These are phyloP conservation scores for Poecile montanus DNA, from an alignment of 2,797 vertebrate species.

Conservation along the genomic window DNA sequence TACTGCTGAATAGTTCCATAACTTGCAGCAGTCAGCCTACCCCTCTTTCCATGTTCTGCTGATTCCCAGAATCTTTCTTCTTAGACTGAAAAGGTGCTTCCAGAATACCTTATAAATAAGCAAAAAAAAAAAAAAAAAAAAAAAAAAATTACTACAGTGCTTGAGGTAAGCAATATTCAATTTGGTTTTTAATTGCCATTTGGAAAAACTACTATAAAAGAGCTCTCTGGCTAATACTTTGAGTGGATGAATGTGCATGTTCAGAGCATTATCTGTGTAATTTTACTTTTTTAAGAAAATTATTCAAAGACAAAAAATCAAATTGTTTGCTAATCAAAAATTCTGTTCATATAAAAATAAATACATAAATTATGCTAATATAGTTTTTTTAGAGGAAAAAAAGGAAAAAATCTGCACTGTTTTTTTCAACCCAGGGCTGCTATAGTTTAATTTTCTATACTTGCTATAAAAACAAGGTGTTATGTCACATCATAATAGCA, in stretches of 20 bases:
- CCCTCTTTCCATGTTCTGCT: background rate
- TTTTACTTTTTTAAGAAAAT: background rate
- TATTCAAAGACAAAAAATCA: background rate
- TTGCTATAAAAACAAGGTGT: background rate
- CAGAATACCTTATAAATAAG: background rate
- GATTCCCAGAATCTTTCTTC: background rate
- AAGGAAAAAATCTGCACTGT: background rate
- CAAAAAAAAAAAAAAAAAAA: background rate
- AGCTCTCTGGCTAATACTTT: background rate
- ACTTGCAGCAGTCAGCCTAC: background rate
- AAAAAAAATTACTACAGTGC: background rate
- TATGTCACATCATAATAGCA: background rate
- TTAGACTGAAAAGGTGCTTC: background rate
- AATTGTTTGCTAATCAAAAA: background rate
- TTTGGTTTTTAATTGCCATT: background rate
- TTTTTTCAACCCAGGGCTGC: background rate
- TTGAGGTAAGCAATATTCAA: background rate
- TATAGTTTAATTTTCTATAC: background rate
- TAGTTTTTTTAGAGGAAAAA: background rate
- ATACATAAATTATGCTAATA: background rate
- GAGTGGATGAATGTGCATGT: background rate
- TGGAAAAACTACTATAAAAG: background rate
- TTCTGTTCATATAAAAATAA: background rate
- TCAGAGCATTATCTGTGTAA: background rate
- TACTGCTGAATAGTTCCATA: background rate